Conservation (phyloP, 2,888 invertebrate species). For the Resseliella maxima region DNA sequence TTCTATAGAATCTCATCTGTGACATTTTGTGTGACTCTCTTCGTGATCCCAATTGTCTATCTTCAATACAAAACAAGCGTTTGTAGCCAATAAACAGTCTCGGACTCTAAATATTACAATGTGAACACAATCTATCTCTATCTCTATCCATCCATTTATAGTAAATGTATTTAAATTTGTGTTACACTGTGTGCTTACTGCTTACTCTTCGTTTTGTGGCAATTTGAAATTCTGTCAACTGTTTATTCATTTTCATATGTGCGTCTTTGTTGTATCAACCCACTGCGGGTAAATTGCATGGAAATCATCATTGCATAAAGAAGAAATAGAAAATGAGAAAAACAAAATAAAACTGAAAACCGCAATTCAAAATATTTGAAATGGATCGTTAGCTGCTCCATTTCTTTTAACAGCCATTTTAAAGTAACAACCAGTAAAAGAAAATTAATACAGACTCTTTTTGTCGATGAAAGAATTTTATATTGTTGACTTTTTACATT, state of each 20-base stretch:
- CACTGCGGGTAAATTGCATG: constrained; percentile 1
- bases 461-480: background rate
- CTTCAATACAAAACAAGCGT: background rate
- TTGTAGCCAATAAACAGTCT: constrained; percentile 15
- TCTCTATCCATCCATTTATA: background rate
- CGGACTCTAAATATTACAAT: too few species aligned
- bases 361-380: constrained; percentile 51
- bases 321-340: background rate
- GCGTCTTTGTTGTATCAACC: constrained; percentile 7
- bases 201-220: background rate
- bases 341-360: background rate
- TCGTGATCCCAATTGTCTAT: background rate
- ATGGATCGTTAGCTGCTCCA: constrained; percentile 54
- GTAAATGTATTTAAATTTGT: background rate
- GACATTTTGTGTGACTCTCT: background rate
- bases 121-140: background rate
- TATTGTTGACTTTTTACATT: background rate
- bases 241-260: constrained; percentile 17
- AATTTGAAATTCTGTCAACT: constrained; percentile 42
- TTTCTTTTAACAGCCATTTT: constrained; percentile 41
- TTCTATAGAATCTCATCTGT: background rate
- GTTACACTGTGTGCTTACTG: too few species aligned
- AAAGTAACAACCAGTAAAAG: background rate
- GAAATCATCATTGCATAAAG: background rate
- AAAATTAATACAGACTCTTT: background rate